Base-by-base conservation (phyloP, 2,888 invertebrate species). In the Cosmopolites sordidus region DNA sequence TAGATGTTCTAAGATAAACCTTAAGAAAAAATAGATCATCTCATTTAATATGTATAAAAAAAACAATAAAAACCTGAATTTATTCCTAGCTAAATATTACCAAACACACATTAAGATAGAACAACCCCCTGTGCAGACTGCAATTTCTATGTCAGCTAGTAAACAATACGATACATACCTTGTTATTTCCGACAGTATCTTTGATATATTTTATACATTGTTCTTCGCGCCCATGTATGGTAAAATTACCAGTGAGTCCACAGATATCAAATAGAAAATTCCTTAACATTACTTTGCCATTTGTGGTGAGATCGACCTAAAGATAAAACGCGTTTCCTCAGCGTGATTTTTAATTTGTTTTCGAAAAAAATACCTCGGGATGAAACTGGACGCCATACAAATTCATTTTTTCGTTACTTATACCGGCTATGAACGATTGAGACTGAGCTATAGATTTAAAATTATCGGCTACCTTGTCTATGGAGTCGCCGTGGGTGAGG, bases 321-420 rank as follows among this genome's bases (percentile, higher is more conserved):
- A 54, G 48, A 3, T 2, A 18, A 49, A n/a, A n/a, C n/a, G n/a
- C n/a, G n/a, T n/a, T n/a, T n/a, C n/a, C n/a, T n/a, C n/a, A n/a
- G n/a, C n/a, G n/a, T n/a, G n/a, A n/a, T n/a, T n/a, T n/a, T n/a
- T n/a, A n/a, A n/a, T n/a, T n/a, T n/a, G n/a, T n/a, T n/a, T n/a
- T n/a, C n/a, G n/a, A n/a, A n/a, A n/a, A n/a, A n/a, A n/a, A 8
- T 62, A 99, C 93, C 80, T 99, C 98, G 0, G 98, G 99, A 75
- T 99, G 99, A 76, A 99, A 99, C 78, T 99, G 99, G 58, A 99
- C 89, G 18, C 98, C 99, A 70, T 94, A 97, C 53, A 96, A 81
- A 48, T 89, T 83, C 73, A 87, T 79, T 70, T 89, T 88, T 69
- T 96, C 95, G 77, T 92, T 92, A 67, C 89, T 89, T 67, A 99